Evolutionary conservation across 2,113 vertebrate species (phyloP).

Genomic region (Lophochroa leadbeateri): DNA sequence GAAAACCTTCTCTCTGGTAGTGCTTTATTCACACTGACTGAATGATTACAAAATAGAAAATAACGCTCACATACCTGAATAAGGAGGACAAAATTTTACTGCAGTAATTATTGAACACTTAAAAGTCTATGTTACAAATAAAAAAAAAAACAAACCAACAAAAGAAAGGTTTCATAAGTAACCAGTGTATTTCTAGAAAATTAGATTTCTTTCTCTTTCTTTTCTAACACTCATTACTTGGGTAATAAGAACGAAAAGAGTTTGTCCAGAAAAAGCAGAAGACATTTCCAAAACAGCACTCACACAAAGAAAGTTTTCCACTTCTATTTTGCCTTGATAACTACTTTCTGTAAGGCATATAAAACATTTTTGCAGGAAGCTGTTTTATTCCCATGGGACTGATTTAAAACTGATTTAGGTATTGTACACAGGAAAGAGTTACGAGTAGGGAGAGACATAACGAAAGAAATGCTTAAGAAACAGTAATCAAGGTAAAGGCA

Average conservation of each 20-base stretch:
- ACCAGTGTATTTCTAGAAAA: neutral
- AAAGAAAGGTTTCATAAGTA: neutral
- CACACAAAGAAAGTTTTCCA: neutral
- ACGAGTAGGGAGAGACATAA: neutral
- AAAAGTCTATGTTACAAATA: neutral
- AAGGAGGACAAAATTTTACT: neutral
- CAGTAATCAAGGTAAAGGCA: neutral
- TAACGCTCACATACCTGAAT: neutral
- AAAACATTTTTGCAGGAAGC: neutral
- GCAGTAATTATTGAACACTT: neutral
- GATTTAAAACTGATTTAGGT: neutral
- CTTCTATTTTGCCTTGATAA: neutral
- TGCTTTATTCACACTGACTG: neutral
- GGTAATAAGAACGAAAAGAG: neutral
- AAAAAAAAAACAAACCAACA: neutral
- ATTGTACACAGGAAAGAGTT: neutral
- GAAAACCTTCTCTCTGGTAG: neutral
- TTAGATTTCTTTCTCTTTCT: fast-evolving
- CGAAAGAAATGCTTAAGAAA: neutral
- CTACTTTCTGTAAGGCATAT: neutral
- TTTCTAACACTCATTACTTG: neutral
- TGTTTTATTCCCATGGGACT: neutral
- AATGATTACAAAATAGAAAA: neutral
- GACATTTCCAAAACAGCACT: neutral
- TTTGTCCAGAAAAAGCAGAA: neutral